Percentiles rank a stretch among this genome's conserved stretches.
Conservation (phyloP, 2,888 invertebrate genomes). For the Plusia festucae region DNA sequence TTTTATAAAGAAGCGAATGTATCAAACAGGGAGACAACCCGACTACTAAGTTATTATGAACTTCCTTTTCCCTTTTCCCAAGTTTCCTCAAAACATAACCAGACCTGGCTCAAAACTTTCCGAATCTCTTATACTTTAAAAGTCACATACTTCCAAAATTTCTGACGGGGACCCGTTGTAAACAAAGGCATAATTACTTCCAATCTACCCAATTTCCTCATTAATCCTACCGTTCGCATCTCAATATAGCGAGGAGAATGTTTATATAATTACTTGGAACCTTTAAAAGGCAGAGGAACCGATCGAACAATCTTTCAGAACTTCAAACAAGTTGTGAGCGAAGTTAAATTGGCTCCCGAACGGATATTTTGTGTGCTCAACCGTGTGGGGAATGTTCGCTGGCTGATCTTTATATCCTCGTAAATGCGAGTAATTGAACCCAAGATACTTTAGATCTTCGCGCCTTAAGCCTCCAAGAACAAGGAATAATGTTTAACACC, state of each 20-base stretch:
- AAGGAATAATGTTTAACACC: slow-evolving; percentile 30
- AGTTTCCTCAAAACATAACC: slow-evolving; percentile 17
- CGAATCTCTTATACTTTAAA: slow-evolving; percentile 30
- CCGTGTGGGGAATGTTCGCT: slow-evolving; percentile 60
- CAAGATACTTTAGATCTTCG: slow-evolving; percentile 47
- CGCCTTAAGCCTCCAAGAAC: slow-evolving; percentile 43
- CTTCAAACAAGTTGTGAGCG: slow-evolving; percentile 66
- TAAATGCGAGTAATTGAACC: slow-evolving; percentile 62
- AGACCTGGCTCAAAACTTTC: slow-evolving; percentile 31
- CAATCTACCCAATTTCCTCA: slow-evolving; percentile 51
- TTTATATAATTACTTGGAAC: slow-evolving; percentile 70
- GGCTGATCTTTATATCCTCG: slow-evolving; percentile 63
- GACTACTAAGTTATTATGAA: not conserved
- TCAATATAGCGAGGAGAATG: slow-evolving; percentile 57
- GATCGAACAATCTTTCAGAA: slow-evolving; percentile 68
- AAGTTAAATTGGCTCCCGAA: slow-evolving; percentile 74
- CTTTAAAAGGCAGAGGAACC: slow-evolving; percentile 64
- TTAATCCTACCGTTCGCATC: slow-evolving; percentile 54
- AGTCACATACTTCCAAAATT: slow-evolving; percentile 37
- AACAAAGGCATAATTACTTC: slow-evolving; percentile 47
- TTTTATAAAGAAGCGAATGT: too few relatives aligned
- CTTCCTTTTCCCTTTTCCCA: slow-evolving; percentile 5
- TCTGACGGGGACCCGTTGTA: slow-evolving; percentile 39
- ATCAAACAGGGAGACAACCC: not conserved
- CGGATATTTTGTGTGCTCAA: slow-evolving; percentile 68